Base-by-base conservation (phyloP, 1,140 invertebrate species). In the Diprion similis region DNA sequence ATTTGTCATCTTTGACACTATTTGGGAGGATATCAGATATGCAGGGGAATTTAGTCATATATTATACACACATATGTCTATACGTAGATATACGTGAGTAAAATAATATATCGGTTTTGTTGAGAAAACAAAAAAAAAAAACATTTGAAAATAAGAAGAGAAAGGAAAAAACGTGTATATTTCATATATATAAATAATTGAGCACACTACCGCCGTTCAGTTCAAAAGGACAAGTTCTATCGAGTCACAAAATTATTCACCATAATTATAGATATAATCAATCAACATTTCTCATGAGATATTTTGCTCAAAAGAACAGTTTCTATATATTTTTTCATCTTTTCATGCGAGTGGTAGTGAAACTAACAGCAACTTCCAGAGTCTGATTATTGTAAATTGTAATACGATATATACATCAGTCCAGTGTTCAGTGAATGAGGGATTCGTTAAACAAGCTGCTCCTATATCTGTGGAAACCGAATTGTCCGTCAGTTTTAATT, bases 201-300 rank as follows among this genome's bases (percentile, higher is more conserved):
- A 59, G 51, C 51, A 59, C 51, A 59, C 51, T 59, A 59, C 51
- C 51, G 51, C 51, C 51, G 8, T 59, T 59, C 51, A 59, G 51
- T 59, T 59, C 51, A 59, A 59, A 59, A 59, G 51, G 51, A 59
- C 51, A 59, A 59, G 51, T 59, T 59, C 51, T 59, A 59, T 59
- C 51, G 9, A 59, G 51, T 59, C 51, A 59, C 51, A 59, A 59
- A 59, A 59, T 59, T 59, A 59, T 59, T 59, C 51, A 59, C 51
- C 51, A 59, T 59, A 59, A 59, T 59, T 59, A 59, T 59, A 59
- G 51, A 59, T 59, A 59, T 59, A 59, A 59, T 59, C 51, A 59
- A 59, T 59, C 9, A 59, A 59, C 51, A 59, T 59, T 59, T 59
- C 51, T 59, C 11, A 59, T 59, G 6, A 59, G 51, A 59, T 59